Conservation (phyloP, 2,113 vertebrate species). For the Willisornis vidua region DNA sequence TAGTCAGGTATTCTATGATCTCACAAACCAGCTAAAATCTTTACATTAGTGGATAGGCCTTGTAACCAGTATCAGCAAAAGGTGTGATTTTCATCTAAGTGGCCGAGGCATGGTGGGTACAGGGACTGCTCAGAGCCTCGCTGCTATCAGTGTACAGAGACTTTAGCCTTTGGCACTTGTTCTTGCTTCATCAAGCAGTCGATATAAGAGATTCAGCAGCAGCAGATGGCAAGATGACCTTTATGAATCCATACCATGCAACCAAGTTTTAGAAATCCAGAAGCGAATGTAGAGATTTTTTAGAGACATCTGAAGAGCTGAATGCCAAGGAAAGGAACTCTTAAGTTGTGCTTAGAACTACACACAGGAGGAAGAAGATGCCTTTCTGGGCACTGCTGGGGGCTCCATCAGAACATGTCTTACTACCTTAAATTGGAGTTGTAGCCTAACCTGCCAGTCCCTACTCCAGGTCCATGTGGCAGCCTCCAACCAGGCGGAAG, state of each 20-base stretch:
- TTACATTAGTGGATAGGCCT: not conserved
- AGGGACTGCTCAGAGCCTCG: not conserved
- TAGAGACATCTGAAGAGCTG: not conserved
- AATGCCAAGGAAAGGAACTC: not conserved
- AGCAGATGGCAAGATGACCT: not conserved
- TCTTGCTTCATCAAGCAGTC: not conserved
- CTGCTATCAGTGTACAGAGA: not conserved
- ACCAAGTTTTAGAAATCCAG: not conserved
- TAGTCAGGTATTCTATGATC: not conserved
- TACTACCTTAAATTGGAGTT: not conserved
- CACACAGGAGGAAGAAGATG: not conserved
- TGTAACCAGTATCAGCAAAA: not conserved
- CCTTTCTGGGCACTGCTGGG: not conserved
- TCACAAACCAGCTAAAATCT: not conserved
- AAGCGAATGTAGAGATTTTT: not conserved
- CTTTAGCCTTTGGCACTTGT: not conserved
- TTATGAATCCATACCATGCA: not conserved
- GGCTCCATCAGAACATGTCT: not conserved
- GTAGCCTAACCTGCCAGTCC: not conserved
- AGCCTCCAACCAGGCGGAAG: not conserved
- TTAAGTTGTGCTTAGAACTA: not conserved
- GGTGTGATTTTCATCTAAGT: not conserved
- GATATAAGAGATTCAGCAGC: not conserved
- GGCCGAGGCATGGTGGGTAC: not conserved
- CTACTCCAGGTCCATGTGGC: not conserved